Evolutionary conservation across 2,888 invertebrate genomes (phyloP).

Genomic region (Pristionchus entomophagus): DNA sequence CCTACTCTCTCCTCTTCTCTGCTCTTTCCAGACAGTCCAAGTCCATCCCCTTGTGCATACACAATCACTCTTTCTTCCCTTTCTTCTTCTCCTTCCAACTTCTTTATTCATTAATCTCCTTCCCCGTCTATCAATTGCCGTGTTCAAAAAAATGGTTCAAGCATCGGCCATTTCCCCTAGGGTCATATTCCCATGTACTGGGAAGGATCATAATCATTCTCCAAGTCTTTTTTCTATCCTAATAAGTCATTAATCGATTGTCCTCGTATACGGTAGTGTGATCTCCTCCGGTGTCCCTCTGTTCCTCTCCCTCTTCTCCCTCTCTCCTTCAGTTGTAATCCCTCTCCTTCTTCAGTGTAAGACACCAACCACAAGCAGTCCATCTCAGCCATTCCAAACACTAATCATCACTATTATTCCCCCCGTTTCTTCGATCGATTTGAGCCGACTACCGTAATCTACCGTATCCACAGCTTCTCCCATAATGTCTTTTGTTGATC

Average conservation of each 20-base stretch:
- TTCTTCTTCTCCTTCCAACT: constrained; percentile 12
- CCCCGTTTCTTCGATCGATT: neutral
- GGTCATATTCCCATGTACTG: too few species aligned
- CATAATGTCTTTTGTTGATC: constrained; percentile 13
- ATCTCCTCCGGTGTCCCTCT: neutral
- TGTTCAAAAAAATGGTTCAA: too few species aligned
- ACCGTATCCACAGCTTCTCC: neutral
- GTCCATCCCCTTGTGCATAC: neutral
- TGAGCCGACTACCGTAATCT: neutral
- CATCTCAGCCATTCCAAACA: neutral
- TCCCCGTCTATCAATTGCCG: neutral
- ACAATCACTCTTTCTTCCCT: neutral
- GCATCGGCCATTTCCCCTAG: too few species aligned
- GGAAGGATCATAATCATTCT: too few species aligned
- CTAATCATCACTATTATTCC: neutral
- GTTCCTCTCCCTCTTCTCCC: constrained; percentile 26
- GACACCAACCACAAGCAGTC: constrained; percentile 42
- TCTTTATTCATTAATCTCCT: constrained; percentile 20
- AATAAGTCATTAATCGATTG: too few species aligned
- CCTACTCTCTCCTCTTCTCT: neutral
- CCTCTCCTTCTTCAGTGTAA: constrained; percentile 44
- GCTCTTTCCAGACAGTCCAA: neutral
- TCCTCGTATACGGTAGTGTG: neutral
- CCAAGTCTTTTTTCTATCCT: too few species aligned
- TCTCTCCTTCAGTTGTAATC: constrained; percentile 15